Evolutionary conservation across 2,797 vertebrate genomes (phyloP), one percentile per base, ranked within the genome.

Genomic region (Myotis pilosus): DNA sequence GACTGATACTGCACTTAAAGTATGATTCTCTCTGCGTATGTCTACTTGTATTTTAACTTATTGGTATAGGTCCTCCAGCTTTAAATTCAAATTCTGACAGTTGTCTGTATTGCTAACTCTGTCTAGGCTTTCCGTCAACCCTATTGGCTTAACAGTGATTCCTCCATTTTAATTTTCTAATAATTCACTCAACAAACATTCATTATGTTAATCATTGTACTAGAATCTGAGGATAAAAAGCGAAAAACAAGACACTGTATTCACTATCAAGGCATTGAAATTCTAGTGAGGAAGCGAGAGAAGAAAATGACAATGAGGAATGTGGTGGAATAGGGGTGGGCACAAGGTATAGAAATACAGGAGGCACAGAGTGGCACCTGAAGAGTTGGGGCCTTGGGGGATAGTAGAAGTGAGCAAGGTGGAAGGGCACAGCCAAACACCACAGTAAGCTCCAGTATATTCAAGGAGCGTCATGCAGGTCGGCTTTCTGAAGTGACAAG

Each of bases 31-130:
- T 80, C 36, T 36, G 17, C 25, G 30, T 76, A 5, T 57, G 51
- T 85, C 38, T 72, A 44, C 47, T 68, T 76, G n/a, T 22, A 30
- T 91, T 91, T 92, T 75, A 85, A 85, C 92, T 93, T 72, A 93
- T 23, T 72, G 64, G 23, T 30, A 38, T 4, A 51, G n/a, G 57
- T 33, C 11, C 23, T 83, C 10, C 16, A 68, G 28, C 13, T 68
- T 86, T 84, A 87, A 78, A 89, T 68, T 85, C 44, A 88, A 92
- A 84, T 91, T 86, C 41, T 23, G 28, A 38, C 25, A 22, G 19
- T 75, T 60, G 51, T 95, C 81, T 71, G 36, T 33, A 23, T 79
- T 84, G 75, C 49, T 87, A 86, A 55, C 75, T 71, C 57, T 86
- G 86, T 49, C 53, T 66, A 12, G 36, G 66, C 69, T 76, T 95